Evolutionary conservation across 35 echinoderm and acorn worm species (phyloP).

Genomic region (Apostichopus californicus): DNA sequence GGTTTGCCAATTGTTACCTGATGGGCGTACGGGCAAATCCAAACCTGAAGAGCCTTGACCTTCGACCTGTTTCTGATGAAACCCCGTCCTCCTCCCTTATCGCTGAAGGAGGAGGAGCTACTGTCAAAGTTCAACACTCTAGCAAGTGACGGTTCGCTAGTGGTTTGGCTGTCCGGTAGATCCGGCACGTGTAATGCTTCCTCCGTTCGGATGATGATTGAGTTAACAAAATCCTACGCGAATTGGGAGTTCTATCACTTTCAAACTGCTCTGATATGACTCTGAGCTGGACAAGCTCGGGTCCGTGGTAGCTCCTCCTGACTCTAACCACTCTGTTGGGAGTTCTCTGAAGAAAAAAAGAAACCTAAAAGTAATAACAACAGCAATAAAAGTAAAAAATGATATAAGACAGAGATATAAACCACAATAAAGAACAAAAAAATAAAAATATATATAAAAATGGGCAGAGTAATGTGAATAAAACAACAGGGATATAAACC

Average conservation of each 20-base stretch:
- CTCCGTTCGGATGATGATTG: constrained; percentile 40
- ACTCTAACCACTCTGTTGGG: constrained; percentile 33
- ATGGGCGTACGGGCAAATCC: constrained; percentile 49
- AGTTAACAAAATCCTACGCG: constrained; percentile 15
- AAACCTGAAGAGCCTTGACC: constrained; percentile 33
- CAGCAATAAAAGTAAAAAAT: too few relatives aligned
- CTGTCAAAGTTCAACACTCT: constrained; percentile 41
- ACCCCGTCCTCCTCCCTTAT: constrained; percentile 42
- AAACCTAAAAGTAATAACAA: too few relatives aligned
- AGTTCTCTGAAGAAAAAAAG: constrained; percentile 10
- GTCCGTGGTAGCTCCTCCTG: constrained; percentile 15
- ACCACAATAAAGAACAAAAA: too few relatives aligned
- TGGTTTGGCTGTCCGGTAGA: neutral
- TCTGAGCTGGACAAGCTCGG: neutral
- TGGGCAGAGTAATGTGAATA: too few relatives aligned
- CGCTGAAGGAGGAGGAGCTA: neutral
- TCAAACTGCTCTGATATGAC: constrained; percentile 1
- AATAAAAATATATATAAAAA: too few relatives aligned
- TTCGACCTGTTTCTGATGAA: neutral
- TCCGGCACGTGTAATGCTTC: constrained; percentile 50
- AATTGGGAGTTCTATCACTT: neutral
- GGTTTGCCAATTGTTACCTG: neutral
- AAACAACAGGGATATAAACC: too few relatives aligned
- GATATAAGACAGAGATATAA: too few relatives aligned
- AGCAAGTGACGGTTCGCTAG: neutral